Base-by-base conservation (phyloP, 2,113 vertebrate genomes). In the Ailurus styani region DNA sequence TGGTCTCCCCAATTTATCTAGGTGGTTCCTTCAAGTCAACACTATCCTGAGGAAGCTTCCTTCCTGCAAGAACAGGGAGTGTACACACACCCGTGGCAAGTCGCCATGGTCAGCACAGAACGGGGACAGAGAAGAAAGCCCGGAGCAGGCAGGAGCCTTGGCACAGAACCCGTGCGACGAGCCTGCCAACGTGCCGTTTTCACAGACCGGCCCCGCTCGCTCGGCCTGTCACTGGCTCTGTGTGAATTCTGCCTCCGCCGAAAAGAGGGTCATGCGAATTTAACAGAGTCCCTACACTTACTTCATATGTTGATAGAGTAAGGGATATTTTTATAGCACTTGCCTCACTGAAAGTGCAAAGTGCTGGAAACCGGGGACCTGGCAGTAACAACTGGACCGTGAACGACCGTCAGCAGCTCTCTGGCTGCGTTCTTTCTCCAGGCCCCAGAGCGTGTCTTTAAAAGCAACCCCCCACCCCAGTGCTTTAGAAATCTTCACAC, bases 321-420 rank as follows among this genome's bases (percentile, higher is more conserved):
- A 91, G 60, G 50, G 87, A 57, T 52, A 68, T 37, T 70, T 93
- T 68, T 37, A n/a, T 2, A 93, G n/a, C 40, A 70, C 92, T 97
- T 94, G 96, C 93, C 93, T 91, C 96, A 90, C 87, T 95, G 97
- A 96, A 97, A 97, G 45, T 96, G 89, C 81, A 90, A 73, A 75
- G 40, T 31, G 50, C 0, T 34, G 79, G 88, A 64, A 85, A 90
- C 94, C 94, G 84, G 87, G 78, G 75, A 27, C 82, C 87, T 86
- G 29, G 77, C n/a, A 90, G 1, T 29, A 64, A 68, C 57, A 78
- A 31, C 47, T 83, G 6, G 29, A 57, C 68, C 34, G 37, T 18
- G 34, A 92, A 55, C 70, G 40, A 72, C 86, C 78, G 31, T 9
- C 23, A 87, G 87, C 78, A 55, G 27, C 86, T 92, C 55, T 57